These are phyloP conservation scores for Dioctria linearis DNA, from an alignment of 2,888 invertebrate genomes.

Conservation along the genomic window DNA sequence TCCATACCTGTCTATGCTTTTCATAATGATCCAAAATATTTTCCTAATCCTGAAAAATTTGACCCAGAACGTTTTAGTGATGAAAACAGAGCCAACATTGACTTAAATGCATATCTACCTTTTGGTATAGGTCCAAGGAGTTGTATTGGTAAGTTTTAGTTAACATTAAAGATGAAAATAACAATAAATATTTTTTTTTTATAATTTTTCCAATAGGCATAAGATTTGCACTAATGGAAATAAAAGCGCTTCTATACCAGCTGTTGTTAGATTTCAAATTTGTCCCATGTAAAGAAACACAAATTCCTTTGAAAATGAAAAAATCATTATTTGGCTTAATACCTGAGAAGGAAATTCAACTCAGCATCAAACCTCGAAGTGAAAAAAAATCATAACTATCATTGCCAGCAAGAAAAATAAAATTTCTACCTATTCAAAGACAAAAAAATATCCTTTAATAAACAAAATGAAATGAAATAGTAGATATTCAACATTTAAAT, in stretches of 20 bases:
- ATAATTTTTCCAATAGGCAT: constrained; percentile 46
- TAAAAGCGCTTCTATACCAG: constrained; percentile 49
- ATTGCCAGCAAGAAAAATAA: too few relatives aligned
- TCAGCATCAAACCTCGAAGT: neutral
- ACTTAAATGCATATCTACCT: constrained; percentile 72
- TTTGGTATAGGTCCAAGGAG: constrained; percentile 73
- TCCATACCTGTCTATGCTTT: constrained; percentile 66
- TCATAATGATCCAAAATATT: constrained; percentile 73
- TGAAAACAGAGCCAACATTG: constrained; percentile 73
- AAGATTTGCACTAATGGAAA: constrained; percentile 57
- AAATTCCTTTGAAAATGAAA: constrained; percentile 53
- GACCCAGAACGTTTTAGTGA: constrained; percentile 76
- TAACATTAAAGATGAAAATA: neutral
- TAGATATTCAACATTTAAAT: too few relatives aligned
- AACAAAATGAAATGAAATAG: too few relatives aligned
- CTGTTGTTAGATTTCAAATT: constrained; percentile 53
- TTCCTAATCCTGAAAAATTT: constrained; percentile 74
- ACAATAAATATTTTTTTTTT: neutral
- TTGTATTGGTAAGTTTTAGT: constrained; percentile 9
- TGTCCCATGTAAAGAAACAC: constrained; percentile 45
- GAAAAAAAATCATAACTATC: neutral
- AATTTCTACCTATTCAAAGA: too few relatives aligned
- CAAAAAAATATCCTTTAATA: too few relatives aligned
- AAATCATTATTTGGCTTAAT: constrained; percentile 17
- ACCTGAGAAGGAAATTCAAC: constrained; percentile 33